Evolutionary conservation across 2,888 invertebrate species (phyloP).

Genomic region (Cabera pusaria): DNA sequence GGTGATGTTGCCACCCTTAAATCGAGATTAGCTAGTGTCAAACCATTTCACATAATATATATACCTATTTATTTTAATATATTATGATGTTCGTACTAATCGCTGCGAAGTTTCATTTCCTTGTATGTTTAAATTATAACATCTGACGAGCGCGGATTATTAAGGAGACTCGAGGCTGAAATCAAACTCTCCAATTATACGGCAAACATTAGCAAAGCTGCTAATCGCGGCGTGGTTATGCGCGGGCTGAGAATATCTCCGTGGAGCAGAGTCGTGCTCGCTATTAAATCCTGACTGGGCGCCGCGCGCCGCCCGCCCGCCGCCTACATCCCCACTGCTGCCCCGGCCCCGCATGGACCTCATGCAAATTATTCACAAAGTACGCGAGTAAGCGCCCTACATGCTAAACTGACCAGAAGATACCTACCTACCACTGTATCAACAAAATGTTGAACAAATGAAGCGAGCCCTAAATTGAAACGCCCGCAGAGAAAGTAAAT

Average conservation of each 20-base stretch:
- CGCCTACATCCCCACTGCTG: slow-evolving; percentile 35
- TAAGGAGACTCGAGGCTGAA: neutral
- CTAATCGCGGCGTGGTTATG: slow-evolving; percentile 55
- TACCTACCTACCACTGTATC: slow-evolving; percentile 33
- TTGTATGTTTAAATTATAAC: slow-evolving; percentile 32
- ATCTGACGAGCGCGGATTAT: slow-evolving; percentile 1
- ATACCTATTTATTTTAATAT: slow-evolving; percentile 35
- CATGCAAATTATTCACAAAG: slow-evolving; percentile 71
- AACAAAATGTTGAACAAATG: slow-evolving; percentile 45
- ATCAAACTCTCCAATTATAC: slow-evolving; percentile 32
- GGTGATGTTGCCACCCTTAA: slow-evolving; percentile 48
- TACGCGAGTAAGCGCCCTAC: slow-evolving; percentile 56
- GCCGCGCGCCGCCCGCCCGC: slow-evolving; percentile 31
- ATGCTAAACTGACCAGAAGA: slow-evolving; percentile 57
- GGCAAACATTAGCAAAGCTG: slow-evolving; percentile 48
- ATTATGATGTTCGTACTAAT: slow-evolving; percentile 40
- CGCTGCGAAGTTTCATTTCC: neutral
- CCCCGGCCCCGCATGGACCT: slow-evolving; percentile 34
- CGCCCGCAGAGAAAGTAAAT: slow-evolving; percentile 25
- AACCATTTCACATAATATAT: slow-evolving; percentile 66
- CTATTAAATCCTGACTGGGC: slow-evolving; percentile 52
- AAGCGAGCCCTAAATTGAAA: slow-evolving; percentile 36
- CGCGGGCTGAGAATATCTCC: slow-evolving; percentile 54
- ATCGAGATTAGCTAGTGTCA: slow-evolving; percentile 47
- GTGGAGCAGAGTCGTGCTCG: slow-evolving; percentile 42